Evolutionary conservation across 2,797 vertebrate species (phyloP).

Genomic region (Sebastes oblongus): DNA sequence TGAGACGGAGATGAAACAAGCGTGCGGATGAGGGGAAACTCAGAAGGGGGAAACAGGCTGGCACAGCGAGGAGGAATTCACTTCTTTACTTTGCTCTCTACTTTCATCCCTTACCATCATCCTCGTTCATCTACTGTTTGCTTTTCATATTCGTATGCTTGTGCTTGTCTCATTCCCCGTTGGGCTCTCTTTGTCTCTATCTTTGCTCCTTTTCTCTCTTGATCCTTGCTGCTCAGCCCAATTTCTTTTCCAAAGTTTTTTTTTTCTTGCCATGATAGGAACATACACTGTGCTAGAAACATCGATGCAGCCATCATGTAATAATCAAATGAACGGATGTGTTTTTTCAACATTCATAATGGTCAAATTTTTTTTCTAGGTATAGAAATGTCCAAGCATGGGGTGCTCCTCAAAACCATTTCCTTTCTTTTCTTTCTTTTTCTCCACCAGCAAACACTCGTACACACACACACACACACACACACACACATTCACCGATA

Average conservation of each 20-base stretch:
- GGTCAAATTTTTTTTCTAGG: neutral
- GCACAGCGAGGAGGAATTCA: constrained; percentile 23
- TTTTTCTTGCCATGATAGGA: neutral
- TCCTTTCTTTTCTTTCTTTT: neutral
- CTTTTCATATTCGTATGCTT: constrained; percentile 24
- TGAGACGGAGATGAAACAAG: constrained; percentile 41
- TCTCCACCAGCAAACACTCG: neutral
- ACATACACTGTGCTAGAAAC: neutral
- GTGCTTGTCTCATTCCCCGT: constrained; percentile 17
- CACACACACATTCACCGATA: neutral
- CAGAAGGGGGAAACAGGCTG: constrained; percentile 9
- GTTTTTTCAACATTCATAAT: neutral
- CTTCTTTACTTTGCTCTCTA: constrained; percentile 41
- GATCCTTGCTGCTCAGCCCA: neutral
- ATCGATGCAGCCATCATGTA: neutral
- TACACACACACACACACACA: neutral
- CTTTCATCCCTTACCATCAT: constrained; percentile 37
- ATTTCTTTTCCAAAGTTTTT: neutral
- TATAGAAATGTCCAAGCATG: neutral
- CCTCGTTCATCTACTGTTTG: constrained; percentile 46
- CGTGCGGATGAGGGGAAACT: constrained; percentile 4
- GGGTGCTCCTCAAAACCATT: neutral
- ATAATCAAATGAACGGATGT: neutral
- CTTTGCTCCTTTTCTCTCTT: neutral
- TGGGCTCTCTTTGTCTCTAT: constrained; percentile 23